Conservation (phyloP, 1,140 invertebrate genomes). For the Teleogryllus occipitalis region DNA sequence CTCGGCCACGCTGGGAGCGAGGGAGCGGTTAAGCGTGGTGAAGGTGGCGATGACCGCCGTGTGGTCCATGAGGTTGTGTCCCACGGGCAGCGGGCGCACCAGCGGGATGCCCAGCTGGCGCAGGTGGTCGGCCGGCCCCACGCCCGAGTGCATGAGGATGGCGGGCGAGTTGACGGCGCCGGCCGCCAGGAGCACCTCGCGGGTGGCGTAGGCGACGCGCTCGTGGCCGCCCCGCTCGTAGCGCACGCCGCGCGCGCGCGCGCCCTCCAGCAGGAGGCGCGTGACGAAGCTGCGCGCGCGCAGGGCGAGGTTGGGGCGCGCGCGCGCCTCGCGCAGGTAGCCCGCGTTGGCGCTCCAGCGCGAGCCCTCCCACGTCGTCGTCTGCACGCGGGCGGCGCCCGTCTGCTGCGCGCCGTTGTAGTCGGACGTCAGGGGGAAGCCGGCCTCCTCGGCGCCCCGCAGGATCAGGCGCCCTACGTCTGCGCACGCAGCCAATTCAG, state of each 20-base stretch:
- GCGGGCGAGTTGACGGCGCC: slow-evolving; percentile 65
- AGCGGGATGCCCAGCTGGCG: slow-evolving; percentile 38
- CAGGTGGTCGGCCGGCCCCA: slow-evolving; percentile 53
- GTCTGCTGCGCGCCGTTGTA: background rate
- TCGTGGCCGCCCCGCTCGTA: background rate
- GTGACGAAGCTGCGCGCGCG: background rate
- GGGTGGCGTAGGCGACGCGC: slow-evolving; percentile 28
- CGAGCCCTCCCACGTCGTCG: background rate
- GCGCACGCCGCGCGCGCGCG: background rate
- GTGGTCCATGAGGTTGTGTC: background rate
- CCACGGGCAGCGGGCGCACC: slow-evolving; percentile 18
- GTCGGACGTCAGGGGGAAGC: slow-evolving; percentile 19
- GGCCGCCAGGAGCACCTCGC: slow-evolving; percentile 60
- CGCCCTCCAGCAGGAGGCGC: background rate
- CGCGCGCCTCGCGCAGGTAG: background rate
- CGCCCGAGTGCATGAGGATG: slow-evolving; percentile 61
- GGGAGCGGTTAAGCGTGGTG: background rate
- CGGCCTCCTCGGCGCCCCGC: background rate
- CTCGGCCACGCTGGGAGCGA: background rate
- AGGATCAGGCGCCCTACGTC: background rate
- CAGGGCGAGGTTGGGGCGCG: background rate
- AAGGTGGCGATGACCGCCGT: background rate
- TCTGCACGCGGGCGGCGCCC: background rate
- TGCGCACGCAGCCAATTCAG: no score
- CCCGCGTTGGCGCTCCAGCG: background rate